These are phyloP conservation scores for Tokudaia muenninki DNA, from an alignment of 2,797 vertebrate species.

Conservation along the genomic window DNA sequence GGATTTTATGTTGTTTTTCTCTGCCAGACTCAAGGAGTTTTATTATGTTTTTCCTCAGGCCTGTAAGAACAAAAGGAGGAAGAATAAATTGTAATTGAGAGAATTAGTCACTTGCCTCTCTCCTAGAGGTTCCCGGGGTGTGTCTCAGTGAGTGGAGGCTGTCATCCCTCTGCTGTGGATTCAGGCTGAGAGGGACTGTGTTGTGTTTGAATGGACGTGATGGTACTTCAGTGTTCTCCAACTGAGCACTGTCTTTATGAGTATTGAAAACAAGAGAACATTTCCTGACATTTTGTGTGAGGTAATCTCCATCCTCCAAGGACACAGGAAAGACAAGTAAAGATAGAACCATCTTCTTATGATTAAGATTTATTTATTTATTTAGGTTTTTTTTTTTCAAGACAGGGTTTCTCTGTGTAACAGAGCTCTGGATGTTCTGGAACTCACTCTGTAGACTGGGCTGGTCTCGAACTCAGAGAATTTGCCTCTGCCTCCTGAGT, in stretches of 20 bases:
- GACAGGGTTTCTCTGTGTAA: neutral
- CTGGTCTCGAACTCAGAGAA: neutral
- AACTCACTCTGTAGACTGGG: neutral
- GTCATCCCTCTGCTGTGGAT: fast-evolving
- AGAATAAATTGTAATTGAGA: constrained; percentile 56
- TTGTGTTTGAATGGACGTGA: neutral
- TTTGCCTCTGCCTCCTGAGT: neutral
- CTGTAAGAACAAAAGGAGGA: constrained; percentile 49
- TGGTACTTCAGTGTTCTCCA: neutral
- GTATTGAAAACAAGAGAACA: neutral
- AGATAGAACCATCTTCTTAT: neutral
- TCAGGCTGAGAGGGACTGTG: fast-evolving
- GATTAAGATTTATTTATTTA: neutral
- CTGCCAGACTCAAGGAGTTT: constrained; percentile 21
- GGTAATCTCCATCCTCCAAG: neutral
- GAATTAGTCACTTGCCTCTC: neutral
- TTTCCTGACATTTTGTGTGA: neutral
- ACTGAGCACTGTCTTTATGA: fast-evolving
- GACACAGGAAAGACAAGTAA: neutral
- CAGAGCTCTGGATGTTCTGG: neutral
- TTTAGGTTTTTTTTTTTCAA: too few relatives aligned
- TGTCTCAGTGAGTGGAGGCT: fast-evolving
- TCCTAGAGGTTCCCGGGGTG: neutral
- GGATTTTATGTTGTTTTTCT: constrained; percentile 33
- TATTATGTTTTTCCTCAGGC: constrained; percentile 34